Evolutionary conservation across 2,888 invertebrate genomes (phyloP), one percentile per base, ranked within the genome.

Genomic region (Mimumesa dahlbomi): DNA sequence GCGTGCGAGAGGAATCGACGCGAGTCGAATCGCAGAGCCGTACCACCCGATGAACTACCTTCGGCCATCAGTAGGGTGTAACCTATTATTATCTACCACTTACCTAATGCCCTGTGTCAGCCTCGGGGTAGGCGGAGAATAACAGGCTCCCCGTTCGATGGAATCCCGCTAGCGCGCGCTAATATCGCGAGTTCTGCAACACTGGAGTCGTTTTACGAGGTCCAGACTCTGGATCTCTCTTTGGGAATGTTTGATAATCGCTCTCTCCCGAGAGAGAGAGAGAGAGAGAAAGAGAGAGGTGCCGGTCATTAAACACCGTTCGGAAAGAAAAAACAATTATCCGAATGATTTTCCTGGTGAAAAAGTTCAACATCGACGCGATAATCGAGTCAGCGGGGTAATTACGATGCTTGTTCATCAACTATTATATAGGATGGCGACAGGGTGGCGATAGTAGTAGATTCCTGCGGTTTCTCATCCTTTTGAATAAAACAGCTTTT

Each of bases 21-120:
- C 74, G 79, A 73, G 73, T 38, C 53, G 71, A 77, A 62, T 75
- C 73, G 72, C n/a, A n/a, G n/a, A 75, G 75, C 75, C 75, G 69
- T 81, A 74, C 77, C 79, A 76, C 80, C 79, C 83, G 84, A 85
- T 82, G 77, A 82, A 85, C 82, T 82, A 83, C 84, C 85, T 84
- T 84, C 76, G 81, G 79, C 87, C 86, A 87, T 87, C 88, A 85
- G 84, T 84, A 83, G 84, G 85, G 87, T 89, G 88, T 87, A 89
- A 89, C 89, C 87, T 88, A 88, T 88, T 82, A 89, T 89, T 89
- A 89, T 88, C 87, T 86, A 84, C 87, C 89, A 89, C 88, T 89
- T 89, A 88, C 84, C 88, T 87, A 88, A 88, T 86, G 84, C 85
- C 78, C 82, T 84, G 80, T 87, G 87, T 87, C 88, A 88, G 88